phyloP scores from a whole-genome alignment of 2,113 vertebrate species.

The Scatophagus argus region DNA sequence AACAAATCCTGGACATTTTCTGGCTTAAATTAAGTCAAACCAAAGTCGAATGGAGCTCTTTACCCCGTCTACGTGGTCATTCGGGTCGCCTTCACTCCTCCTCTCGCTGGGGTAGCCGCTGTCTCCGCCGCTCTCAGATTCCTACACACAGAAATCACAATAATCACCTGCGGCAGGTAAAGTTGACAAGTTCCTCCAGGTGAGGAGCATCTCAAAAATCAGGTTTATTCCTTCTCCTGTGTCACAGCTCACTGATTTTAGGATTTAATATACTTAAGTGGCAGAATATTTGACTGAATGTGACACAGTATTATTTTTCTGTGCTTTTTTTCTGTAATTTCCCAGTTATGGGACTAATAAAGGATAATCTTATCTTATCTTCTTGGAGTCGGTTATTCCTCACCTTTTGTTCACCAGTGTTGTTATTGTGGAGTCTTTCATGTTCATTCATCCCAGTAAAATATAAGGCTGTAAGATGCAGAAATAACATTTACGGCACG shows the following conservation, averaged over 20 bases:
- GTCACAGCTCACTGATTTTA: no score
- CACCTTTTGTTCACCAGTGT: constrained; percentile 88
- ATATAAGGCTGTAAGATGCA: constrained; percentile 84
- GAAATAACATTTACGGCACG: background rate
- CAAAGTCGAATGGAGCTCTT: background rate
- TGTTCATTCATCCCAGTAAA: constrained; percentile 87
- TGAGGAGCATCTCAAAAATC: background rate
- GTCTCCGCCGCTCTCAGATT: constrained; percentile 93
- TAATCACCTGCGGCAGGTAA: no score
- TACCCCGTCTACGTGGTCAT: constrained; percentile 89
- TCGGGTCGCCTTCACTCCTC: constrained; percentile 90
- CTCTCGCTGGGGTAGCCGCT: constrained; percentile 96
- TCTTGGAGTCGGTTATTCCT: no score
- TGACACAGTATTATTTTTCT: background rate
- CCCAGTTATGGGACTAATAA: no score
- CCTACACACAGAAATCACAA: constrained; percentile 75
- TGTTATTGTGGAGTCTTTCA: constrained; percentile 77
- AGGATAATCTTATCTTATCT: no score
- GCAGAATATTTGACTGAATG: background rate
- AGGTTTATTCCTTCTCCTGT: no score
- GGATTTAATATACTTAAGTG: no score
- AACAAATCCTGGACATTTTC: background rate
- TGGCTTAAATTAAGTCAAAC: background rate
- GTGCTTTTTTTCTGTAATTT: background rate
- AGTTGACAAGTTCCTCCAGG: background rate